phyloP scores from a whole-genome alignment of 2,797 vertebrate genomes.

The Pipistrellus kuhlii region DNA sequence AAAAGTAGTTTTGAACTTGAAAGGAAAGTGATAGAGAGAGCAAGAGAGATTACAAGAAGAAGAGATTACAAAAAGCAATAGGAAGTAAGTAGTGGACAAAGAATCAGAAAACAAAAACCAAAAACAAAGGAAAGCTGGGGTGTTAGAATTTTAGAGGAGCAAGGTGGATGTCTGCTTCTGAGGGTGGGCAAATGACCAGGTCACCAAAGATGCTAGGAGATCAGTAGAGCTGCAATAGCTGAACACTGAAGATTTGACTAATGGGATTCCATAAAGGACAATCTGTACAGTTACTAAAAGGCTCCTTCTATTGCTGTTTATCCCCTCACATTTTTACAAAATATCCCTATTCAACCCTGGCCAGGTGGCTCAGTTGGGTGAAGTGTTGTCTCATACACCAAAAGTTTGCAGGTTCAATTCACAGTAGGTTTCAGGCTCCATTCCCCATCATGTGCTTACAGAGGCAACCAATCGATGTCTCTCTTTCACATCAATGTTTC shows the following conservation, averaged over 20 bases:
- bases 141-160: not conserved
- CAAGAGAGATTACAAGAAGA: not conserved
- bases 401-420: too few relatives aligned
- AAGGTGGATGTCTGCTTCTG: not conserved
- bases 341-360: not conserved
- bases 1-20: constrained; percentile 41
- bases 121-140: not conserved
- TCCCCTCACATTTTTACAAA: not conserved
- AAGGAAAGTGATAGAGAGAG: not conserved
- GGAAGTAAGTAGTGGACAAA: not conserved
- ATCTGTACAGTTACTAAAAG: not conserved
- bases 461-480: too few relatives aligned
- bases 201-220: not conserved
- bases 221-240: not conserved
- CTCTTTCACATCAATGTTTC: too few relatives aligned
- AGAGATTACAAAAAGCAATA: not conserved
- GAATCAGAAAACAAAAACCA: not conserved
- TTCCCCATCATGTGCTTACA: too few relatives aligned
- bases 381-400: too few relatives aligned
- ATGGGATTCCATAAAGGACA: not conserved
- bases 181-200: not conserved
- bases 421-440: too few relatives aligned
- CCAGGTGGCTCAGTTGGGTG: too few relatives aligned
- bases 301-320: not conserved
- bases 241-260: not conserved